phyloP scores from a whole-genome alignment of 2,888 invertebrate genomes.

The Brenthis hecate region DNA sequence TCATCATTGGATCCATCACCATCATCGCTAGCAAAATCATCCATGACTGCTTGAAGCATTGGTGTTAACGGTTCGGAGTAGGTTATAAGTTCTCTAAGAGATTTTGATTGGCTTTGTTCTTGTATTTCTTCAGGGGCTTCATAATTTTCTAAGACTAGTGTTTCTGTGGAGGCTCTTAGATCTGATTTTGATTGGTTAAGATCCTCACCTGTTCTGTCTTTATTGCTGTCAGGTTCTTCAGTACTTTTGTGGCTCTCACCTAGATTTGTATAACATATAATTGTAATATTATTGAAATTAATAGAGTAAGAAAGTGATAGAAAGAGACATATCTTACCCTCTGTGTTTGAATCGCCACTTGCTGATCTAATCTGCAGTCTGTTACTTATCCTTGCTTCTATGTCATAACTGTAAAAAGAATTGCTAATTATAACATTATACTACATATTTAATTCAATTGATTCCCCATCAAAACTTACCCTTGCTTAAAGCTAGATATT shows the following conservation, averaged over 20 bases:
- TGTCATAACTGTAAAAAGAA: constrained; percentile 51
- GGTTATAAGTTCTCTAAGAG: constrained; percentile 60
- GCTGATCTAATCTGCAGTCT: constrained; percentile 56
- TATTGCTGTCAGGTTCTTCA: constrained; percentile 50
- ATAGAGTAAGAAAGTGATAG: too few relatives aligned
- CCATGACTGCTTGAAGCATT: constrained; percentile 60
- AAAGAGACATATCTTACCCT: constrained; percentile 47
- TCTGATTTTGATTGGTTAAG: constrained; percentile 54
- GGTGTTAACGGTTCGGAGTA: constrained; percentile 65
- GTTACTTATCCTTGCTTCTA: constrained; percentile 54
- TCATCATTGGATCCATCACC: constrained; percentile 52
- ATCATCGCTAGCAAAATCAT: constrained; percentile 66
- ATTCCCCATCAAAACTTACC: constrained; percentile 50
- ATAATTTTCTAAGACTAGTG: constrained; percentile 61
- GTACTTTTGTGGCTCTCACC: constrained; percentile 46
- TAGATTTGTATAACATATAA: constrained; percentile 27
- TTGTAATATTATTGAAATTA: not conserved
- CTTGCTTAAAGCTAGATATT: constrained; percentile 65
- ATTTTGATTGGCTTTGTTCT: constrained; percentile 43
- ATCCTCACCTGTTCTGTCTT: constrained; percentile 64
- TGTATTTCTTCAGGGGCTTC: constrained; percentile 57
- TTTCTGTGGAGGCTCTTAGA: constrained; percentile 69
- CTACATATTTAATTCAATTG: constrained; percentile 5
- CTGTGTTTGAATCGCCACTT: constrained; percentile 51
- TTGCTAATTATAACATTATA: not conserved